These are phyloP conservation scores for Xenops minutus DNA, from an alignment of 2,797 vertebrate genomes.

Conservation along the genomic window DNA sequence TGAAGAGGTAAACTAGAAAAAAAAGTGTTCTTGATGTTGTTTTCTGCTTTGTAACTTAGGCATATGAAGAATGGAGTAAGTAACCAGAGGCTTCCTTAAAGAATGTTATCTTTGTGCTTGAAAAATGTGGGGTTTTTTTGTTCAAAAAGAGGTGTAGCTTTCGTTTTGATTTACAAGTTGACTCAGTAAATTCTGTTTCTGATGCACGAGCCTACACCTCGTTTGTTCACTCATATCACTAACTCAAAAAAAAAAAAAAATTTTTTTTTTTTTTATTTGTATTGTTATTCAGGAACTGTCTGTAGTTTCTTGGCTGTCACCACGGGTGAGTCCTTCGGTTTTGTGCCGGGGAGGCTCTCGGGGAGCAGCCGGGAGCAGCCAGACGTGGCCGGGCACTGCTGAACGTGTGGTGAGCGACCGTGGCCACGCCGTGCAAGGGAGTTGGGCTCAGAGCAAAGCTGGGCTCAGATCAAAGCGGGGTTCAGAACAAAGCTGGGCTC, in stretches of 20 bases:
- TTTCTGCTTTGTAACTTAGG: neutral
- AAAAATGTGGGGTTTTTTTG: neutral
- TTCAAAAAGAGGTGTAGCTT: neutral
- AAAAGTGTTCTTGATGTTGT: neutral
- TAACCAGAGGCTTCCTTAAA: neutral
- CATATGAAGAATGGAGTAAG: neutral
- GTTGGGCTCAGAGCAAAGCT: too few relatives aligned
- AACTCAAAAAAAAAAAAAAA: neutral
- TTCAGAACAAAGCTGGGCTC: neutral
- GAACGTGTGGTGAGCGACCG: neutral
- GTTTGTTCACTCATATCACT: neutral
- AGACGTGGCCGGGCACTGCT: neutral
- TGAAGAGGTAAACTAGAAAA: constrained; percentile 49
- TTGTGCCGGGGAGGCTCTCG: neutral
- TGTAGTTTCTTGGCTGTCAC: neutral
- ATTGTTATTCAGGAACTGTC: neutral
- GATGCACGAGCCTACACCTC: neutral
- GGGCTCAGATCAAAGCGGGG: neutral
- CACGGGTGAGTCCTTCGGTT: neutral
- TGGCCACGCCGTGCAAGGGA: accelerated
- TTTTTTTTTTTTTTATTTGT: neutral
- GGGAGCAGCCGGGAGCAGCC: neutral
- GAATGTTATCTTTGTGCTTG: neutral
- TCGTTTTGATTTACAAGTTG: neutral
- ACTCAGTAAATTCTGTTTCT: neutral